Base-by-base conservation (phyloP, 1,140 invertebrate species). In the Brachionus sp. region DNA sequence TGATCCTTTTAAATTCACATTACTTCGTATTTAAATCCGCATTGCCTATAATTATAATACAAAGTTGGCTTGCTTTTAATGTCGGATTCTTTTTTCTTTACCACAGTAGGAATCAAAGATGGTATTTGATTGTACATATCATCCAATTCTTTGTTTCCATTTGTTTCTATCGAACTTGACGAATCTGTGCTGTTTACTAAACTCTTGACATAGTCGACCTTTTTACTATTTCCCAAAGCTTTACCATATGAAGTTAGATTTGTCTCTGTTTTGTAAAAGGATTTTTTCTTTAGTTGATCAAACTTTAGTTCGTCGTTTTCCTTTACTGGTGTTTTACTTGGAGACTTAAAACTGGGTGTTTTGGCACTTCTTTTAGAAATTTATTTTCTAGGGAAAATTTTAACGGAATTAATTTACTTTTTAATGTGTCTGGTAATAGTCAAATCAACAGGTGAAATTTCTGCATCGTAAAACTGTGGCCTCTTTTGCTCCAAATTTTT, bases 51-150 rank as follows among this genome's bases (percentile, higher is more conserved):
- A 44, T 39, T 70, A 16, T 37, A 39, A 39, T 7, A 70, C 7
- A 70, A 6, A 16, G 13, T 70, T 70, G 66, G 66, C 37, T 70
- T 70, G 19, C 13, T 70, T 70, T 70, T 70, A n/a, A 70, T 39
- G 35, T 70, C 66, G 2, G 66, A 70, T 0, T 39, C 35, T 1
- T 70, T 37, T 16, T 70, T 70, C 9, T 70, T 70, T 19, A 39
- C 37, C 16, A 39, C 35, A 19, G 33, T 70, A 7, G 66, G 66
- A n/a, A 70, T 37, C n/a, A 70, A 19, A 3, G 66, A 70, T 16
- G 29, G 66, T 16, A 37, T 70, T 16, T 70, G 66, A 16, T 16
- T 35, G 19, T 37, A 70, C 2, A 33, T 33, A 13, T 66, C 33
- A 66, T 66, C 33, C 12, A 39, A 19, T 37, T 70, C 66, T 42